Evolutionary conservation across 2,888 invertebrate species (phyloP), one percentile per base, ranked within the genome.

Genomic region (Sinelater perroti): DNA sequence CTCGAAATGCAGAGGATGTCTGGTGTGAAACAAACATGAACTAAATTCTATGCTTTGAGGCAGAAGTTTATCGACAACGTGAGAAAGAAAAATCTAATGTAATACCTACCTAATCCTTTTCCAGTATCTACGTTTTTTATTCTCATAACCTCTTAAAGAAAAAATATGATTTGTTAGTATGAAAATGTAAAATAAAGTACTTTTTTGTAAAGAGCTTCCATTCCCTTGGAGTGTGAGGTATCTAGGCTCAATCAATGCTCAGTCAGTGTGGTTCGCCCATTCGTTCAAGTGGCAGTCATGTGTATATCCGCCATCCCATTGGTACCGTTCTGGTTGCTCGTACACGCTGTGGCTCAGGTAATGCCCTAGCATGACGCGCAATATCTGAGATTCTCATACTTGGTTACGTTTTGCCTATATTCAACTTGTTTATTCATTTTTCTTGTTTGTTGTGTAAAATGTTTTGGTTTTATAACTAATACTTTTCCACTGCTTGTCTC

Each of bases 281-380:
- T 67, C 67, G 67, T 67, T 72, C 70, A 68, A 72, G 70, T 72
- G 70, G 70, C 72, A 69, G 72, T 71, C 68, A 70, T 70, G 71
- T 69, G 63, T 67, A 63, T 64, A 62, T 67, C 70, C 72, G 70
- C 72, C 72, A 69, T 72, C 71, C 73, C 74, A 73, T 73, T 75
- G 74, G 71, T 71, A 69, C 72, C 70, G 69, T 73, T 70, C 70
- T 72, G 70, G 73, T 75, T 71, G 70, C 73, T 73, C 72, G 66
- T 71, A 67, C 68, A 70, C 72, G 66, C 64, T 59, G 71, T 74
- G 75, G 73, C 73, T 73, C 75, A 75, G 75, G 75, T 75, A 75
- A 75, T 75, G 73, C 72, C 73, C 71, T 73, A 75, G 75, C 74
- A 75, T 75, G 74, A 72, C 73, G 74, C 73, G 74, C 71, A 72